Percentiles rank a stretch among this genome's conserved stretches.
Evolutionary conservation across 2,888 invertebrate species (phyloP).

Genomic region (Chydorus sphaericus): DNA sequence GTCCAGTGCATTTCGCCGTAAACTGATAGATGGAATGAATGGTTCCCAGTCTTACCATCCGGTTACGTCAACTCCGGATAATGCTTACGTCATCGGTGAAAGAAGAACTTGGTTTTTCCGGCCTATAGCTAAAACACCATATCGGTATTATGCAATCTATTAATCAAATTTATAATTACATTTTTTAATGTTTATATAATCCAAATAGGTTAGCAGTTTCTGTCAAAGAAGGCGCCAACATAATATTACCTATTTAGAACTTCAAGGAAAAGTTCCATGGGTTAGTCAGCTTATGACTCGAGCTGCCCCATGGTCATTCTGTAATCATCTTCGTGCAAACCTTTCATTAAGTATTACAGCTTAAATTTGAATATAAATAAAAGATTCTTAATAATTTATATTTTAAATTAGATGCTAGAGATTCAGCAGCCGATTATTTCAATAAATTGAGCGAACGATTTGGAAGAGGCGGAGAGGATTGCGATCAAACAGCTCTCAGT

Average conservation of each 20-base stretch:
- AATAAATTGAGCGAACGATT: neutral
- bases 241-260: neutral
- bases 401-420: neutral
- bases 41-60: neutral
- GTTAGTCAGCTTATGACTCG: neutral
- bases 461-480: neutral
- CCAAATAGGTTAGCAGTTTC: slow-evolving; percentile 5
- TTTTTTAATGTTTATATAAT: neutral
- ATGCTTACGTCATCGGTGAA: slow-evolving; percentile 24
- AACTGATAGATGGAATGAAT: slow-evolving; percentile 27
- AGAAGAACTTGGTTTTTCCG: slow-evolving; percentile 26
- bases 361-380: neutral
- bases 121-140: slow-evolving; percentile 26
- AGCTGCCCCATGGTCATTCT: slow-evolving; percentile 14
- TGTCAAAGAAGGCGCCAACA: neutral
- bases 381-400: neutral
- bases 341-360: too few species aligned
- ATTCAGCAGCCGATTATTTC: neutral
- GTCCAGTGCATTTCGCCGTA: slow-evolving; percentile 22
- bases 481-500: slow-evolving; percentile 22
- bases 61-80: slow-evolving; percentile 7
- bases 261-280: neutral
- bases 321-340: slow-evolving; percentile 14
- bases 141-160: slow-evolving; percentile 25
- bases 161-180: too few species aligned